These are phyloP conservation scores for Ormyrus nitidulus DNA, from an alignment of 2,888 invertebrate species.

Conservation along the genomic window DNA sequence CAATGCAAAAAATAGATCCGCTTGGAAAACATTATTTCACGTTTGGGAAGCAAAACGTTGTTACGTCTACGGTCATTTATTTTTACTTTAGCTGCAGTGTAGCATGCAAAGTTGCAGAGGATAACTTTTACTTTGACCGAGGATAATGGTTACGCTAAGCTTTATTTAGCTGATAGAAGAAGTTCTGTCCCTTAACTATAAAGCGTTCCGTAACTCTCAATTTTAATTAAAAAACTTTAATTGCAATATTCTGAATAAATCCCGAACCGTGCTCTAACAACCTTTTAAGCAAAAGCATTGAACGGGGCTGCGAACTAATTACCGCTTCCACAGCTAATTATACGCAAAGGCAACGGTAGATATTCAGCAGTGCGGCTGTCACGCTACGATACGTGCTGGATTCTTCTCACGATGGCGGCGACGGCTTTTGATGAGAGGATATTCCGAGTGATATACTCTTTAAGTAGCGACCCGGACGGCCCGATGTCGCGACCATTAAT, in stretches of 20 bases:
- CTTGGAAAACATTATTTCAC: too few relatives aligned
- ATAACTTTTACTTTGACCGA: not conserved
- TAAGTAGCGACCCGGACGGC: constrained; percentile 60
- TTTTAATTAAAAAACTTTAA: constrained; percentile 54
- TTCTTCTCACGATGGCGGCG: constrained; percentile 44
- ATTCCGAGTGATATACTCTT: constrained; percentile 20
- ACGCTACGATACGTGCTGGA: constrained; percentile 5
- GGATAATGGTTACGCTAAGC: constrained; percentile 6
- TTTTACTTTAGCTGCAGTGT: not conserved
- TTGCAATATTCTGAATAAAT: constrained; percentile 40
- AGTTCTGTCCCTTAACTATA: constrained; percentile 22
- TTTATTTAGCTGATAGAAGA: constrained; percentile 7
- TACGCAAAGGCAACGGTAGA: constrained; percentile 46
- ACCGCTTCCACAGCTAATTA: constrained; percentile 6
- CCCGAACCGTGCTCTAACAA: not conserved
- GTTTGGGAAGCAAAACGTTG: too few relatives aligned
- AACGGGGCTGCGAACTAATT: constrained; percentile 21
- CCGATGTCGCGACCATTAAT: constrained; percentile 54
- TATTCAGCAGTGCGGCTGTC: constrained; percentile 19
- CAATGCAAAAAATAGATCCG: not conserved
- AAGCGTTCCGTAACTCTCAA: not conserved
- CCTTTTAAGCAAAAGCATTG: constrained; percentile 14
- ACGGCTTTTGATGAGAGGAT: constrained; percentile 64
- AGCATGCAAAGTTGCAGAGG: not conserved
- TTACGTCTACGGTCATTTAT: not conserved